Conservation (phyloP, 2,888 invertebrate species). For the Cephus nigrinus region DNA sequence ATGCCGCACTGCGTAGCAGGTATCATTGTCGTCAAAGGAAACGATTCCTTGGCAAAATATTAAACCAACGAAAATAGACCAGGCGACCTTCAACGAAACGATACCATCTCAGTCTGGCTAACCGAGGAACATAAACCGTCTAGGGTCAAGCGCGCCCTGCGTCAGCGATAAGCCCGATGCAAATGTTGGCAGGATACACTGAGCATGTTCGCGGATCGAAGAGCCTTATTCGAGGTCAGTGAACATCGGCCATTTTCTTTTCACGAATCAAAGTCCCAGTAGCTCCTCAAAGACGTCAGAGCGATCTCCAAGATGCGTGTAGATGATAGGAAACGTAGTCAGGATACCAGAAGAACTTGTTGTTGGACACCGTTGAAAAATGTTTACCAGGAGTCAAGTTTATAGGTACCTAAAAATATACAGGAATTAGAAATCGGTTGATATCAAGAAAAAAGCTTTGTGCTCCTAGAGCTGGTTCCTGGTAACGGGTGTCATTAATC, state of each 20-base stretch:
- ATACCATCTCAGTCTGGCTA: not conserved
- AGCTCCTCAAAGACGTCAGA: not conserved
- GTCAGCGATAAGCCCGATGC: not conserved
- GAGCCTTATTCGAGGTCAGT: not conserved
- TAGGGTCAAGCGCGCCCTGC: not conserved
- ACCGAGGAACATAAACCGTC: not conserved
- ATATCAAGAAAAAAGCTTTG: not conserved
- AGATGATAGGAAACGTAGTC: too few relatives aligned
- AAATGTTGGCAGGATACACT: not conserved
- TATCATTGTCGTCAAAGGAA: not conserved
- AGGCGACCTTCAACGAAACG: not conserved
- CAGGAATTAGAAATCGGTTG: not conserved
- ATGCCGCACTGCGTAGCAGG: not conserved
- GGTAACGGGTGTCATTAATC: too few relatives aligned
- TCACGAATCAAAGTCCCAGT: not conserved
- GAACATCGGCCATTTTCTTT: not conserved
- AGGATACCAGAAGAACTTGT: too few relatives aligned
- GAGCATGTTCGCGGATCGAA: not conserved
- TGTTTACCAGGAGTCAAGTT: too few relatives aligned
- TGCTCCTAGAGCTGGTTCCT: not conserved
- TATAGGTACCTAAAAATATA: not conserved
- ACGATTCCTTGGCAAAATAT: not conserved
- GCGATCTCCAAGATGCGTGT: too few relatives aligned
- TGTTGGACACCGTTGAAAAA: not conserved
- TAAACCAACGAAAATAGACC: not conserved